Evolutionary conservation across 2,113 vertebrate species (phyloP), one percentile per base, ranked within the genome.

Genomic region (Equus przewalskii): DNA sequence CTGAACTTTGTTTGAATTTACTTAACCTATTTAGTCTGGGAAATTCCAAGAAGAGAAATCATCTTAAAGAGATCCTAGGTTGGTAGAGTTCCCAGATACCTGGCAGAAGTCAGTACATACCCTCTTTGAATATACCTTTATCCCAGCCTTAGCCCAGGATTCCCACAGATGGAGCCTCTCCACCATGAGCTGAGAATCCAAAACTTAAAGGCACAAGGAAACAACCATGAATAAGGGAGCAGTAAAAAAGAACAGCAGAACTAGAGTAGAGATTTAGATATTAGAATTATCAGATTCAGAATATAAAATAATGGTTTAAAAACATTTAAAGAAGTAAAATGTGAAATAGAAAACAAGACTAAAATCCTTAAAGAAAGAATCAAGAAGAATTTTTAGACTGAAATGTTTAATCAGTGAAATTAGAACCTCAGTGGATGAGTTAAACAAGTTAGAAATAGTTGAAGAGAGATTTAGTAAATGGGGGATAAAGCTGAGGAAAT

Each of bases 381-480:
- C 54, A 58, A 21, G 58, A 82, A 67, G 12, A 56, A 46, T 36
- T 41, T 41, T 41, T 41, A 41, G 36, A 73, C 22, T 67, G 7
- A 49, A 76, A 88, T 76, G 36, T 44, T 16, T 51, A 46, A 60
- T 76, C 26, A 56, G 24, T 89, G 49, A 89, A 65, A 49, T 21
- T 30, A 14, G 67, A 73, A 80, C 24, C 30, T 73, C 36, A 62
- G 7, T 56, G 18, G 16, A 78, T 62, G 21, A 26, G 49, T 69
- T 65, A 82, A 82, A 62, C 33, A 64, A 1, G 10, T 26, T 69
- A 94, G 96, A 82, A 16, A 62, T 3, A 44, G n/a, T n/a, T 82
- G 70, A 46, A 96, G 76, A 89, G 78, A 91, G 56, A 70, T 60
- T 94, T 81, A 83, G 54, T 56, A 49, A 89, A 73, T 24, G 76